These are phyloP conservation scores for Elymnias hypermnestra DNA, from an alignment of 1,140 invertebrate species.

Conservation along the genomic window DNA sequence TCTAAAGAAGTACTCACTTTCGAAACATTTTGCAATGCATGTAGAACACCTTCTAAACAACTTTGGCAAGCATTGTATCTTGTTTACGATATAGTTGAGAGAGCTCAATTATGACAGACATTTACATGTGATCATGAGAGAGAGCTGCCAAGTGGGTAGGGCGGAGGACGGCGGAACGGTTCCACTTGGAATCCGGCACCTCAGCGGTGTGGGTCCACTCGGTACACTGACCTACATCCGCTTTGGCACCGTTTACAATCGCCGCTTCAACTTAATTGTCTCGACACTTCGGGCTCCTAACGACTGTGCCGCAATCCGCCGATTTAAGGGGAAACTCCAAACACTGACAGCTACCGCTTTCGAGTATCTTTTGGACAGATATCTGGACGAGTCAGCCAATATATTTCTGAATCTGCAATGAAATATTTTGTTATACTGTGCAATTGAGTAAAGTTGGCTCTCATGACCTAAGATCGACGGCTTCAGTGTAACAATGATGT, in stretches of 20 bases:
- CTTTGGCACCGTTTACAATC: slow-evolving; percentile 72
- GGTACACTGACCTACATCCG: slow-evolving; percentile 69
- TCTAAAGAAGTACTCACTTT: too few relatives aligned
- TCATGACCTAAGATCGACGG: too few relatives aligned
- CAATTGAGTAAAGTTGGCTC: too few relatives aligned
- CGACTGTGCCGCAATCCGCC: slow-evolving; percentile 67
- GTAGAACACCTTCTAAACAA: background rate
- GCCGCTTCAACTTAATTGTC: slow-evolving; percentile 73
- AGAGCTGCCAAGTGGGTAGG: slow-evolving; percentile 42
- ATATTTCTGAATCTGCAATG: too few relatives aligned
- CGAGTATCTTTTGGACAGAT: slow-evolving; percentile 38
- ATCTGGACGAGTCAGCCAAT: slow-evolving; percentile 44
- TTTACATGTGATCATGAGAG: slow-evolving; percentile 28
- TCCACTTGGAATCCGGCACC: slow-evolving; percentile 36
- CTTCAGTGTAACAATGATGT: too few relatives aligned
- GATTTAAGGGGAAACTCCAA: slow-evolving; percentile 57
- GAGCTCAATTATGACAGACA: slow-evolving; percentile 20
- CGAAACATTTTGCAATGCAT: too few relatives aligned
- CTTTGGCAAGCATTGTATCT: slow-evolving; percentile 11
- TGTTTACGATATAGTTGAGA: slow-evolving; percentile 17
- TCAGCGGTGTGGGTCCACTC: slow-evolving; percentile 56
- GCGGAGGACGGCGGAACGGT: slow-evolving; percentile 35
- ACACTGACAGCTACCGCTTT: slow-evolving; percentile 42
- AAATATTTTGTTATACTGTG: too few relatives aligned
- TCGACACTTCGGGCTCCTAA: slow-evolving; percentile 69